Conservation (phyloP, 1,140 invertebrate species). For the Nylanderia fulva region DNA sequence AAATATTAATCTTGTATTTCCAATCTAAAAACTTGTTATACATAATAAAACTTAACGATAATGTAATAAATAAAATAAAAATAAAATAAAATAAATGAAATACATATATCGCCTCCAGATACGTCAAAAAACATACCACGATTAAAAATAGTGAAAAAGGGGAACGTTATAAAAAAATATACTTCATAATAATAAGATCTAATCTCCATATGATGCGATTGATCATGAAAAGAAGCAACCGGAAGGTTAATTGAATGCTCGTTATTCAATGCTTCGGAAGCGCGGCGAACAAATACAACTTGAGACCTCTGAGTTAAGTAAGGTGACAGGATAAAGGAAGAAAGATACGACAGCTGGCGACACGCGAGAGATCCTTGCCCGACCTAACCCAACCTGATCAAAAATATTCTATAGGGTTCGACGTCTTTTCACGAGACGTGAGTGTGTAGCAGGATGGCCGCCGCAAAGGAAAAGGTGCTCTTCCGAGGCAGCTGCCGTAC, state of each 20-base stretch:
- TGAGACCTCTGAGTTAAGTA: not conserved
- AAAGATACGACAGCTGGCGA: conserved; percentile 60
- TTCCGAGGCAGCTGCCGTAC: conserved; percentile 61
- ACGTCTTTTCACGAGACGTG: conserved; percentile 64
- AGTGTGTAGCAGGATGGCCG: conserved; percentile 29
- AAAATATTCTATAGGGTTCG: conserved; percentile 30
- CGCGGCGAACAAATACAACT: not conserved
- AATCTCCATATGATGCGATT: not conserved
- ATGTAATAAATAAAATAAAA: too few relatives aligned
- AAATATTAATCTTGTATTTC: not conserved
- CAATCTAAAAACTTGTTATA: not conserved
- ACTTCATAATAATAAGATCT: conserved; percentile 11
- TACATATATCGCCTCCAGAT: not conserved
- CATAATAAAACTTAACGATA: too few relatives aligned
- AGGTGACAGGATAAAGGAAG: conserved; percentile 31
- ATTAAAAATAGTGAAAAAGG: not conserved
- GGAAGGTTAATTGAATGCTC: conserved; percentile 13
- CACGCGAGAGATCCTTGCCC: not conserved
- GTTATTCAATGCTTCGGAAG: conserved; percentile 1
- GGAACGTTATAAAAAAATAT: not conserved
- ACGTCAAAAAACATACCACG: not conserved
- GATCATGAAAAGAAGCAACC: not conserved
- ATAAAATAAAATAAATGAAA: not conserved
- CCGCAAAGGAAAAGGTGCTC: conserved; percentile 42
- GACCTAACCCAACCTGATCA: conserved; percentile 55